Percentiles rank a stretch among this genome's conserved stretches.
phyloP scores from a whole-genome alignment of 2,113 vertebrate genomes.

The Diglossa brunneiventris region DNA sequence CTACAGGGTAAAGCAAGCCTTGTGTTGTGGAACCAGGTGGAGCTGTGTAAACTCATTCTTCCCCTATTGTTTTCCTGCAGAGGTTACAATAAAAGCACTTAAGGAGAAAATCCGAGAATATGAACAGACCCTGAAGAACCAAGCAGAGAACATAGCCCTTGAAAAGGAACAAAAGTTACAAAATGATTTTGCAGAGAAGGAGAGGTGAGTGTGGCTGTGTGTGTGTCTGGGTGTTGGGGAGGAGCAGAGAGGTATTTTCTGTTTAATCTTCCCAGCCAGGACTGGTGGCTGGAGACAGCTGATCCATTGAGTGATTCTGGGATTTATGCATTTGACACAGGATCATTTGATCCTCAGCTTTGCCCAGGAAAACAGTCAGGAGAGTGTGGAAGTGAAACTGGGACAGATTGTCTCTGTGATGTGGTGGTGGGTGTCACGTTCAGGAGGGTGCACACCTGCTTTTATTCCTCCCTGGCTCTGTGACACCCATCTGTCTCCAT shows the following conservation, averaged over 20 bases:
- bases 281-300: not conserved
- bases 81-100: slow-evolving; percentile 98
- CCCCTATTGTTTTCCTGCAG: slow-evolving; percentile 72
- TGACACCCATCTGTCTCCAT: not conserved
- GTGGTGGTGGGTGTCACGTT: not conserved
- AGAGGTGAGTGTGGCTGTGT: slow-evolving; percentile 78
- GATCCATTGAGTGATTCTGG: not conserved
- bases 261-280: not conserved
- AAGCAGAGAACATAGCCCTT: slow-evolving; percentile 93
- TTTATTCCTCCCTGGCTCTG: not conserved
- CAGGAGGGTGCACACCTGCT: slow-evolving; percentile 12
- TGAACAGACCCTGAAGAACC: slow-evolving; percentile 95
- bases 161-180: slow-evolving; percentile 96
- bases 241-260: not conserved
- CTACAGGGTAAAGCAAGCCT: slow-evolving; percentile 60
- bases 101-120: slow-evolving; percentile 99
- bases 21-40: slow-evolving; percentile 46
- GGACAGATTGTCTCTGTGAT: not conserved
- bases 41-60: slow-evolving; percentile 65
- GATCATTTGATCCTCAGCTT: slow-evolving; percentile 29
- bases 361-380: not conserved
- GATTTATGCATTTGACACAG: not conserved
- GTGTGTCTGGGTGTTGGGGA: not conserved
- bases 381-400: not conserved
- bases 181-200: slow-evolving; percentile 96